Conservation (phyloP, 1,140 invertebrate genomes). For the Caenorhabditis remanei region DNA sequence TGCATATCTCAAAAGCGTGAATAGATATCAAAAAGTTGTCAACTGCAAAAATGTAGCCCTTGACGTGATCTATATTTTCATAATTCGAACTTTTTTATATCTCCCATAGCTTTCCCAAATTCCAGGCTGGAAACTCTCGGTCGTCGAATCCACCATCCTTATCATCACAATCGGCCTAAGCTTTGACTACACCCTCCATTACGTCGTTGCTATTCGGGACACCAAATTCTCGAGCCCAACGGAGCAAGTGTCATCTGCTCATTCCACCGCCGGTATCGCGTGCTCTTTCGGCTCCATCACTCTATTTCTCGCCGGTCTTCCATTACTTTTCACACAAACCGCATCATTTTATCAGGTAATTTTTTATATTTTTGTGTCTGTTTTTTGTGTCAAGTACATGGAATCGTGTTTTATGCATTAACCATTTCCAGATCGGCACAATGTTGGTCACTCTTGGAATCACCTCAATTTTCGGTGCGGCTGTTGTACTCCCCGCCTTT, state of each 20-base stretch:
- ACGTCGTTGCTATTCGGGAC: slow-evolving; percentile 80
- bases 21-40: too few relatives aligned
- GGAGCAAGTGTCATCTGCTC: slow-evolving; percentile 46
- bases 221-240: not conserved
- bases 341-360: slow-evolving; percentile 53
- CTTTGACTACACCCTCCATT: slow-evolving; percentile 94
- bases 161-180: slow-evolving; percentile 93
- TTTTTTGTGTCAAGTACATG: not conserved
- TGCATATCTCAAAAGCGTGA: too few relatives aligned
- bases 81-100: not conserved
- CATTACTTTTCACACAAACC: slow-evolving; percentile 48
- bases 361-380: not conserved
- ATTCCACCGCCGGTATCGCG: slow-evolving; percentile 49
- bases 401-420: slow-evolving; percentile 14
- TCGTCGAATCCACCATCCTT: slow-evolving; percentile 92
- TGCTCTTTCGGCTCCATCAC: slow-evolving; percentile 23
- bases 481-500: slow-evolving; percentile 15
- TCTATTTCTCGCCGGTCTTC: slow-evolving; percentile 29
- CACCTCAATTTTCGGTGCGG: slow-evolving; percentile 43
- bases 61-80: too few relatives aligned
- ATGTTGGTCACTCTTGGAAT: slow-evolving; percentile 53
- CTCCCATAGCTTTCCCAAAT: not conserved
- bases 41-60: too few relatives aligned
- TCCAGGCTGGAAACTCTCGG: slow-evolving; percentile 90
- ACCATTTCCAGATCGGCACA: slow-evolving; percentile 29